Conservation (phyloP, 2,888 invertebrate species). For the Crossocerus cetratus region DNA sequence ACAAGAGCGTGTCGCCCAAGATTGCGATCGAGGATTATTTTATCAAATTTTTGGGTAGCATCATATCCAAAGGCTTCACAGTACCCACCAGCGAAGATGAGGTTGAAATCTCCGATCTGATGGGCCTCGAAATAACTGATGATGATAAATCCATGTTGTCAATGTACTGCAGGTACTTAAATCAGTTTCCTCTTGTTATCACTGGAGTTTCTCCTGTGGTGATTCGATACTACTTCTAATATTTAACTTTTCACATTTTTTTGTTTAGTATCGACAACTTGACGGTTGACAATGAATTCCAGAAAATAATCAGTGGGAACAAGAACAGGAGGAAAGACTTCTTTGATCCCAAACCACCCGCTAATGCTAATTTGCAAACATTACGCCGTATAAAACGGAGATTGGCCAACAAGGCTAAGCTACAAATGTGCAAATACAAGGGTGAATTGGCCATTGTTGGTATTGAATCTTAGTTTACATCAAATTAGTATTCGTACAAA, state of each 20-base stretch:
- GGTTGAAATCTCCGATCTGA: constrained; percentile 42
- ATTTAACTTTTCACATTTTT: not conserved
- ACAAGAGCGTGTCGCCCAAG: constrained; percentile 52
- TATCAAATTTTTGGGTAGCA: constrained; percentile 41
- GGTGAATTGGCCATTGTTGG: constrained; percentile 67
- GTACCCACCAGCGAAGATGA: constrained; percentile 8
- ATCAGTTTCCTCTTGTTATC: not conserved
- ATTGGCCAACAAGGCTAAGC: constrained; percentile 38
- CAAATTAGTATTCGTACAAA: not conserved
- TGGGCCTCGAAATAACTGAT: constrained; percentile 70
- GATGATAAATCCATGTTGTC: constrained; percentile 76
- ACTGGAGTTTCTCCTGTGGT: not conserved
- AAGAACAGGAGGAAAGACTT: constrained; percentile 46
- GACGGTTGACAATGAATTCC: constrained; percentile 63
- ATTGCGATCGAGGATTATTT: constrained; percentile 63
- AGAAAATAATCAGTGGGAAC: constrained; percentile 23
- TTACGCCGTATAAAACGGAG: constrained; percentile 55
- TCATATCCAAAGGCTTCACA: constrained; percentile 2
- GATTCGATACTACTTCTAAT: not conserved
- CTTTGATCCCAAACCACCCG: constrained; percentile 52
- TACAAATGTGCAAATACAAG: constrained; percentile 57
- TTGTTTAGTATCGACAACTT: constrained; percentile 64
- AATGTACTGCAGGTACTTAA: constrained; percentile 77
- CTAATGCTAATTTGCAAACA: constrained; percentile 62
- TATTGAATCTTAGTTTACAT: not conserved